phyloP scores from a whole-genome alignment of 2,888 invertebrate species.

The Eubasilissa splendida region DNA sequence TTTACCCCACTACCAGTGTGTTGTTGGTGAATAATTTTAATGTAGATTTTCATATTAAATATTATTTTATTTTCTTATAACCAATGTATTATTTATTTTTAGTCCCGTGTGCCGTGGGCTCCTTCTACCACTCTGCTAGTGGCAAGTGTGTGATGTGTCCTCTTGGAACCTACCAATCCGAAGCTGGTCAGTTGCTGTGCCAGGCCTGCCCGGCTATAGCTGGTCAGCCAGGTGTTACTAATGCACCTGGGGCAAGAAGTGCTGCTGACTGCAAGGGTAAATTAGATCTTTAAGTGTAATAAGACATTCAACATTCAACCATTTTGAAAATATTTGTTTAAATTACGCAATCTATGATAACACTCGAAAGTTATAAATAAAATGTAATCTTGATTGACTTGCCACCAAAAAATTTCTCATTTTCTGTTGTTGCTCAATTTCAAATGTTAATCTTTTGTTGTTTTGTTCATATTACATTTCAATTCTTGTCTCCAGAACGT shows the following conservation, averaged over 20 bases:
- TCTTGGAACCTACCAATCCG: constrained; percentile 93
- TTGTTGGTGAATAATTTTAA: not conserved
- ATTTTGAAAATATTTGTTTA: too few species aligned
- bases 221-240: constrained; percentile 91
- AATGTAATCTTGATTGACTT: too few species aligned
- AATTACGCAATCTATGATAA: not conserved
- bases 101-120: constrained; percentile 94
- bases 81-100: constrained; percentile 58
- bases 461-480: not conserved
- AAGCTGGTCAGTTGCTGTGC: constrained; percentile 91
- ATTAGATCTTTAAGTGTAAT: too few species aligned
- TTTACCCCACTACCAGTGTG: not conserved
- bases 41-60: not conserved
- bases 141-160: constrained; percentile 89
- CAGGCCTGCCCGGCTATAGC: constrained; percentile 91
- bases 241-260: constrained; percentile 88
- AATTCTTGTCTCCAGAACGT: constrained; percentile 74
- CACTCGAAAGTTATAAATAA: too few species aligned
- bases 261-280: constrained; percentile 89
- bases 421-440: too few species aligned
- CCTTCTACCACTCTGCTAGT: constrained; percentile 84
- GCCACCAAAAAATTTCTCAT: too few species aligned
- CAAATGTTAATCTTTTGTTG: too few species aligned
- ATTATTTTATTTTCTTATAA: not conserved
- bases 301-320: too few species aligned